A percentile compares a stretch with the other conserved stretches of the same genome.
These are phyloP conservation scores for Bimastos eiseni DNA, from an alignment of 2,888 invertebrate genomes.

Conservation along the genomic window DNA sequence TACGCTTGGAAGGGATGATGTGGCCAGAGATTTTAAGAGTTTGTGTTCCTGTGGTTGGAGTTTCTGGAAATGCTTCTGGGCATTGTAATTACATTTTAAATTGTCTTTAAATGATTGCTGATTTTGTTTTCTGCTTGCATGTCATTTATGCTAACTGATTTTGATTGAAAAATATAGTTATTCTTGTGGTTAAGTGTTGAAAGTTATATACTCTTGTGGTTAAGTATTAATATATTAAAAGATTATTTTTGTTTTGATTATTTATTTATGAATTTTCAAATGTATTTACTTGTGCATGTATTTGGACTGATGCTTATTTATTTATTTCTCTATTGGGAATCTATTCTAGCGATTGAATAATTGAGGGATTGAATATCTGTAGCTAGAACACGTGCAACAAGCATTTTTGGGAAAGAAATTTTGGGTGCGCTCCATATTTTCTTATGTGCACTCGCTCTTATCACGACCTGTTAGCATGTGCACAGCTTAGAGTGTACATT, in stretches of 20 bases:
- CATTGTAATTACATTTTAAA: background rate
- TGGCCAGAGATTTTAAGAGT: background rate
- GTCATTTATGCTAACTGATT: background rate
- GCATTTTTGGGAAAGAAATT: no score
- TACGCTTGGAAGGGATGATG: background rate
- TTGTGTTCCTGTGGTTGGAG: background rate
- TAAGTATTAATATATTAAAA: background rate
- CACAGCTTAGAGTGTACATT: background rate
- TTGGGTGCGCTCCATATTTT: no score
- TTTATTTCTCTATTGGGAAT: background rate
- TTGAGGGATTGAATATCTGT: background rate
- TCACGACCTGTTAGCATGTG: no score
- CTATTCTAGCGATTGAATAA: background rate
- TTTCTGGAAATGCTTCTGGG: background rate
- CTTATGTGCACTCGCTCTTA: no score
- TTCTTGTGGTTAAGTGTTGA: background rate
- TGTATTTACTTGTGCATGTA: background rate
- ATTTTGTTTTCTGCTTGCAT: background rate
- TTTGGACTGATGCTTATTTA: background rate
- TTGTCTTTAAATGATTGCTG: background rate
- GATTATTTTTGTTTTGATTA: background rate
- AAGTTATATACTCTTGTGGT: background rate
- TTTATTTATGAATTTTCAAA: background rate
- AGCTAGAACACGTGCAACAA: no score
- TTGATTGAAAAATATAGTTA: background rate